Evolutionary conservation across 2,888 invertebrate species (phyloP), one percentile per base, ranked within the genome.

Genomic region (Ellobium chinense): DNA sequence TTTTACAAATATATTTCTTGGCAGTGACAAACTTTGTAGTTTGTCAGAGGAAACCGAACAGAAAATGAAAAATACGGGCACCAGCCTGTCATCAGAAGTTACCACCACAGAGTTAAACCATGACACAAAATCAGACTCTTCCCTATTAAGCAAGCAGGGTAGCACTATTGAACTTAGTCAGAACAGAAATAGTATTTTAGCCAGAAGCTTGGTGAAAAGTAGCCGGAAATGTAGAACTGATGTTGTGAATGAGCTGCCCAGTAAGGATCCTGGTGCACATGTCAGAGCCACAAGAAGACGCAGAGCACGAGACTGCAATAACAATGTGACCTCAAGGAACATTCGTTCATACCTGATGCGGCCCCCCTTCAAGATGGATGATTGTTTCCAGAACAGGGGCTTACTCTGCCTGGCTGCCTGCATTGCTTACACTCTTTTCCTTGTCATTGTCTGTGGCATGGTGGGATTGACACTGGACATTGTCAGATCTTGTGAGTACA

Each of bases 341-440:
- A 0, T 77, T 60, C 46, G 24, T 36, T 56, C 66, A 1, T 68
- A 56, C 27, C 68, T 77, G 58, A 37, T 21, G 7, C 58, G 7
- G 1, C 24, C 78, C 5, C 78, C 62, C 24, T 78, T 69, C 36
- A 69, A 62, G 27, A 39, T 78, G 27, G 56, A 62, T 14, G 69
- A 78, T 34, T 78, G 78, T 54, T 78, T 78, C 70, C 69, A 70
- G 24, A 36, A 78, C 24, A 69, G 62, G 70, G 78, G 78, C 21
- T 3, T 78, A 5, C 31, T 78, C n/a, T 78, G 56, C 4, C 31
- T 78, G 0, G 46, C 29, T 24, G 69, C 70, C n/a, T 70, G 69
- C 37, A 31, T 70, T 12, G 37, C 54, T 21, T 78, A 78, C 69
- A 70, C 78, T 9, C 1, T 78, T 24, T 5, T 34, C 31, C 78